These are phyloP conservation scores for Platycheirus rosarum DNA, from an alignment of 2,888 invertebrate genomes.

Conservation along the genomic window DNA sequence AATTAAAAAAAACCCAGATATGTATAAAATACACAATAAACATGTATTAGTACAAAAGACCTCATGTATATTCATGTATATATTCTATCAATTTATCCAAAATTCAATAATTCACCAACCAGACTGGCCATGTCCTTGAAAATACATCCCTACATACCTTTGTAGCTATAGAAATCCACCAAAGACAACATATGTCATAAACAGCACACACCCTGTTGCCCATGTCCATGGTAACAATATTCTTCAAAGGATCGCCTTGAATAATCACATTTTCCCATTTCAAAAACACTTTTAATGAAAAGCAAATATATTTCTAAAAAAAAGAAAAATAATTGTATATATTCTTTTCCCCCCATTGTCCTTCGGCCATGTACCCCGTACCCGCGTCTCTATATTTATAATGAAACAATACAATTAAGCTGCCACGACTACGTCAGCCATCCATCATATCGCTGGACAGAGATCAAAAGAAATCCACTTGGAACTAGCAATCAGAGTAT, in stretches of 20 bases:
- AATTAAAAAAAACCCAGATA: no score
- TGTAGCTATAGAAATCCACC: background rate
- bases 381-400: conserved; percentile 13
- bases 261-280: conserved; percentile 62
- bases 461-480: conserved; percentile 72
- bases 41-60: no score
- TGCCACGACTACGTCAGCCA: conserved; percentile 50
- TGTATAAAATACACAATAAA: no score
- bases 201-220: conserved; percentile 21
- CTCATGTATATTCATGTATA: no score
- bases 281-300: conserved; percentile 63
- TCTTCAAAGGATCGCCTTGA: conserved; percentile 53
- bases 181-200: conserved; percentile 45
- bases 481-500: conserved; percentile 40
- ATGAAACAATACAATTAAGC: conserved; percentile 66
- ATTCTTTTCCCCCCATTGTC: background rate
- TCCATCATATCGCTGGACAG: conserved; percentile 64
- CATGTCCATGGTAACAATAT: conserved; percentile 48
- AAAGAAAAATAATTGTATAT: conserved; percentile 17
- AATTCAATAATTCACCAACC: conserved; percentile 6
- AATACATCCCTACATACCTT: background rate
- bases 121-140: background rate
- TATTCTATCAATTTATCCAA: conserved; percentile 24
- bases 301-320: conserved; percentile 70
- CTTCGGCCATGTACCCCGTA: background rate